Evolutionary conservation across 2,113 vertebrate species (phyloP).

Genomic region (Apaloderma vittatum): DNA sequence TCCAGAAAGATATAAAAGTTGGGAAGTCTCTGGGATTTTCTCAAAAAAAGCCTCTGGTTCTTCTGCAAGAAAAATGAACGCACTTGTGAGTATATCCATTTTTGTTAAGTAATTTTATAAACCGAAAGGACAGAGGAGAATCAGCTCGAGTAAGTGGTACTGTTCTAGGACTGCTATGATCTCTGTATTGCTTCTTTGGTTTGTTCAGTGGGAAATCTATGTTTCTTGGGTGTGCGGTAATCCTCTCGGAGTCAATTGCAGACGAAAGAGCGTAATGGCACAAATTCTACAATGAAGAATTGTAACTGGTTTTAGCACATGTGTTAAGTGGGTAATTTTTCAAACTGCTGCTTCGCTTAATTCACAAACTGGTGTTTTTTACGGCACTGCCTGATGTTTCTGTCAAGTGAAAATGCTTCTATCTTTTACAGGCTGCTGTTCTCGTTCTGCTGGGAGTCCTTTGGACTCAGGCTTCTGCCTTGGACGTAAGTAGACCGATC

Average conservation of each 20-base stretch:
- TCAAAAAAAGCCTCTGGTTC: neutral
- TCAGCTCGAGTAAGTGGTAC: neutral
- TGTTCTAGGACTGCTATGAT: neutral
- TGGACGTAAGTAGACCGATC: conserved; percentile 52
- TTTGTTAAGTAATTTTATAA: neutral
- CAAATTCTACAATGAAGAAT: neutral
- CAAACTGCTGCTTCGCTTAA: neutral
- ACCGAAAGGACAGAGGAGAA: neutral
- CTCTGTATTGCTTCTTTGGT: neutral
- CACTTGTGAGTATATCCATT: conserved; percentile 75
- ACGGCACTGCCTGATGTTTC: neutral
- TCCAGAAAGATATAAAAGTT: conserved; percentile 74
- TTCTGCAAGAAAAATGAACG: conserved; percentile 72
- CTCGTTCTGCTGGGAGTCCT: conserved; percentile 59
- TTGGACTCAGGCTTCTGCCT: conserved; percentile 49
- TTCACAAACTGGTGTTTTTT: neutral
- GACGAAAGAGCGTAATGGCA: neutral
- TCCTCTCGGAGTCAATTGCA: neutral
- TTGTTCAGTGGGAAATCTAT: neutral
- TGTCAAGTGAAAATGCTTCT: neutral
- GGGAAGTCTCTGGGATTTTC: neutral
- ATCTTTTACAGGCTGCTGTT: conserved; percentile 65
- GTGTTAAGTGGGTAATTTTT: neutral
- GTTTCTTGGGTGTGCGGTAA: neutral
- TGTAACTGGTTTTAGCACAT: neutral